Conservation (phyloP, 2,888 invertebrate genomes). For the Trissoscelio sp. region DNA sequence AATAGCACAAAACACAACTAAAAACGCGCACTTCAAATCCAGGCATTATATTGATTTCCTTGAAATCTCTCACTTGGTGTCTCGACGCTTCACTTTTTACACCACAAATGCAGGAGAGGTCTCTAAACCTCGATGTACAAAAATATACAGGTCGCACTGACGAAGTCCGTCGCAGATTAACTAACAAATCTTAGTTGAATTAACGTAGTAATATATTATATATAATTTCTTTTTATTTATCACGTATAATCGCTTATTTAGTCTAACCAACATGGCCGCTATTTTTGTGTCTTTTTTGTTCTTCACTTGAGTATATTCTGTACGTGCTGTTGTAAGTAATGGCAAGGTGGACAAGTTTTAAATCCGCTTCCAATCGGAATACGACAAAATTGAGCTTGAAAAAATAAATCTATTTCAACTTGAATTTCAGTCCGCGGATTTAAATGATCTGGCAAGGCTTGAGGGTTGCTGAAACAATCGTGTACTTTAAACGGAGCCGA, state of each 20-base stretch:
- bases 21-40: conserved; percentile 62
- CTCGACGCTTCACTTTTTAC: conserved; percentile 76
- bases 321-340: conserved; percentile 50
- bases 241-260: conserved; percentile 72
- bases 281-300: conserved; percentile 21
- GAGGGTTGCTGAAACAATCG: conserved; percentile 21
- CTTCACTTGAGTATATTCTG: conserved; percentile 57
- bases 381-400: too few species aligned
- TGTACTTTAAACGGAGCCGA: conserved; percentile 33
- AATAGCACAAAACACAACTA: conserved; percentile 53
- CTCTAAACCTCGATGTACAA: conserved; percentile 80
- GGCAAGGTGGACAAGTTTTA: conserved; percentile 47
- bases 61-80: conserved; percentile 75
- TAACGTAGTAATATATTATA: conserved; percentile 70
- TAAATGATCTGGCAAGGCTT: conserved; percentile 36
- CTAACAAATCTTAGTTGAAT: conserved; percentile 64
- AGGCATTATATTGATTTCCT: conserved; percentile 57
- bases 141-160: conserved; percentile 79
- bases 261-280: conserved; percentile 62
- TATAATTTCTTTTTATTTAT: conserved; percentile 75
- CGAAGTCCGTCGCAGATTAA: conserved; percentile 52
- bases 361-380: conserved; percentile 40
- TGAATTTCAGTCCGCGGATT: conserved; percentile 7
- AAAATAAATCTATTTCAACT: too few species aligned
- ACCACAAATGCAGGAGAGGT: conserved; percentile 76